Evolutionary conservation across 2,797 vertebrate species (phyloP).

Genomic region (Sorex maritimensis): DNA sequence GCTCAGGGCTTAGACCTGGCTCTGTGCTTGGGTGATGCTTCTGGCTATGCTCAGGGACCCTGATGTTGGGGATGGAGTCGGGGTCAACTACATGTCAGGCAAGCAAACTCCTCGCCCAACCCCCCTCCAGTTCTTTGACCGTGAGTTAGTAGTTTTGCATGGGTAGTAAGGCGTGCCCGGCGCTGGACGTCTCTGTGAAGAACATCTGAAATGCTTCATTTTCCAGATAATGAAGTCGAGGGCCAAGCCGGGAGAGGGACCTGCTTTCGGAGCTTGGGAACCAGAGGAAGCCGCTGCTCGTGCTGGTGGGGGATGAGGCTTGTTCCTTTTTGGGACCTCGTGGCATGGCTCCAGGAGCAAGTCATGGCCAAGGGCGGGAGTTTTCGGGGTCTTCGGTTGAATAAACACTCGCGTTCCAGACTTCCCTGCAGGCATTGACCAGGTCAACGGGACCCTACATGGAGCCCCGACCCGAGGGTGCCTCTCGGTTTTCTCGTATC

Average conservation of each 20-base stretch:
- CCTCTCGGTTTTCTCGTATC: neutral
- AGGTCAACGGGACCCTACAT: neutral
- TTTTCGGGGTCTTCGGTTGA: neutral
- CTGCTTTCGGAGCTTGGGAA: neutral
- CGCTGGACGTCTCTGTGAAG: constrained; percentile 26
- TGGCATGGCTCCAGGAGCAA: neutral
- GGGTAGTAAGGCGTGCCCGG: neutral
- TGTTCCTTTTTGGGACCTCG: no score
- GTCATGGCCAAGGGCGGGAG: neutral
- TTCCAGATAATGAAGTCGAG: neutral
- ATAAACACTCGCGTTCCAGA: neutral
- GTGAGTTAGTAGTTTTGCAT: neutral
- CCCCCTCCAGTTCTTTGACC: neutral
- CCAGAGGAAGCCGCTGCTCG: neutral
- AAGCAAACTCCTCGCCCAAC: neutral
- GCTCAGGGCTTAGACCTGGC: no score
- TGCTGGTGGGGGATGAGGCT: neutral
- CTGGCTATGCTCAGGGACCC: no score
- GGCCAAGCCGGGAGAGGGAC: neutral
- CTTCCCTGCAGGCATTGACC: neutral
- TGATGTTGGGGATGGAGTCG: no score
- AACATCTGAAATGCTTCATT: neutral
- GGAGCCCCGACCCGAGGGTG: neutral
- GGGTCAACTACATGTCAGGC: no score
- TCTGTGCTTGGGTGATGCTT: no score